phyloP scores from a whole-genome alignment of 2,797 vertebrate genomes.

The Momotus momota region DNA sequence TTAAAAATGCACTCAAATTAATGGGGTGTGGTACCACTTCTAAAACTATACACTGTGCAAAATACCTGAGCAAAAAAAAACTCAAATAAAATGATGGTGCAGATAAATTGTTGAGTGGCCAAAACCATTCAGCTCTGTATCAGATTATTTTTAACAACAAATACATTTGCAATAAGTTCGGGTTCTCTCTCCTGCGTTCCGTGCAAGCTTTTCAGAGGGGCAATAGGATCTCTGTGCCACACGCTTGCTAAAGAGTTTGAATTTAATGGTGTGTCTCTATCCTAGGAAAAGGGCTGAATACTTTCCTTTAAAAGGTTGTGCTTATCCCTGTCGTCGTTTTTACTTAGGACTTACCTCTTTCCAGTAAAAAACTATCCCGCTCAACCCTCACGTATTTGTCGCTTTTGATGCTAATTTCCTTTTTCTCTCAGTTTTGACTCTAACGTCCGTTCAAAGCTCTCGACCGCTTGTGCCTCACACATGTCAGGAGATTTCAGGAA shows the following conservation, averaged over 20 bases:
- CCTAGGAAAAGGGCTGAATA: neutral
- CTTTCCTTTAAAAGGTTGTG: neutral
- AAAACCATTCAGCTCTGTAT: neutral
- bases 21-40: neutral
- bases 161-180: neutral
- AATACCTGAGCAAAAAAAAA: neutral
- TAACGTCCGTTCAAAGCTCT: neutral
- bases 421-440: neutral
- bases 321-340: neutral
- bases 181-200: neutral
- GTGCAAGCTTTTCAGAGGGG: neutral
- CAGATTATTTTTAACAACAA: neutral
- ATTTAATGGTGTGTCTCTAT: neutral
- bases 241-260: neutral
- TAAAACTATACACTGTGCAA: neutral
- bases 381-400: neutral
- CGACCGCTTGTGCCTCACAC: neutral
- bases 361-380: neutral
- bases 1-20: neutral
- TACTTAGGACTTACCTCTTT: neutral
- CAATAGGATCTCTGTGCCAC: neutral
- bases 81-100: neutral
- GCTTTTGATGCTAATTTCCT: neutral
- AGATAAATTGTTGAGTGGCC: neutral
- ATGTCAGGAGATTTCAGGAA: slow-evolving; percentile 9